Base-by-base conservation (phyloP, 2,888 invertebrate genomes). In the Drosophila siamana region DNA sequence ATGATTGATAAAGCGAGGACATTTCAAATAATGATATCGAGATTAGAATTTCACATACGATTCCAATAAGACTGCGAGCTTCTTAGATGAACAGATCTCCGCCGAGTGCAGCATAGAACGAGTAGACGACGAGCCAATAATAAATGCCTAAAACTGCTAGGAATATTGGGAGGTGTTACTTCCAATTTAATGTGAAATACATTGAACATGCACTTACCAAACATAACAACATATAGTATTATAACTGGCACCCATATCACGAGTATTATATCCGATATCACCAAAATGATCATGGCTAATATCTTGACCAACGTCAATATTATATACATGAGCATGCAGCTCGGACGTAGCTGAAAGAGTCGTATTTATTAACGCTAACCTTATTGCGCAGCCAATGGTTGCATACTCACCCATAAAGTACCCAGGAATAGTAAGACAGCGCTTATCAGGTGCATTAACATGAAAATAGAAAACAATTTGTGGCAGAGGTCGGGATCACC, bases 71-170 rank as follows among this genome's bases (percentile, higher is more conserved):
- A 19, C 19, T 19, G 19, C 19, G 19, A 19, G 1, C 26, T 43
- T 13, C 19, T 69, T 43, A 83, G 43, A 87, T 65, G 15, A 88
- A 78, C 1, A 87, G 60, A n/a, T 65, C 30, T 6, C 88, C 84
- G 0, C 89, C 84, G 2, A 85, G 63, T 1, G 85, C 85, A 13
- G 85, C 89, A 52, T 85, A 85, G 16, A 88, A 81, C n/a, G 84
- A 85, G 64, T 85, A 85, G 48, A 64, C 66, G 38, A 86, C 87
- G 30, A 87, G 43, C 81, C 89, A 88, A 24, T 44, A 72, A 26
- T 85, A 85, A 1, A 67, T 0, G 9, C 60, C 38, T 0, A 72
- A 0, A 9, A 74, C 84, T 84, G 36, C 22, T n/a, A 0, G 38
- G 1, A 0, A 9, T 2, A 41, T 9, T 15, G 50, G 8, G 1